Evolutionary conservation across 2,113 vertebrate species (phyloP).

Genomic region (Erpornis zantholeuca): DNA sequence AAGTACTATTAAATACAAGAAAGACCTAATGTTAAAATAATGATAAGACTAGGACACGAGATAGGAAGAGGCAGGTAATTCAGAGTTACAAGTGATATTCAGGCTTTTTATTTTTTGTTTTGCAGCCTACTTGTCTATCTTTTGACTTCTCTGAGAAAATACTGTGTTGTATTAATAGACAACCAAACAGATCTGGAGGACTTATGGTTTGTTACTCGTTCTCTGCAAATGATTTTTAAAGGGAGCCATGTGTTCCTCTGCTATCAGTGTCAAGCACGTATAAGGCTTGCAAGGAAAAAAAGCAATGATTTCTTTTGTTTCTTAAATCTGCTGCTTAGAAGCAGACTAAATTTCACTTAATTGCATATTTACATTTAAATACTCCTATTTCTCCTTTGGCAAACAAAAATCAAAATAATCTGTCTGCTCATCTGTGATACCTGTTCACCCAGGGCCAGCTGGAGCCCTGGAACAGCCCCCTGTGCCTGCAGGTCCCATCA

Average conservation of each 20-base stretch:
- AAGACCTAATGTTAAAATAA: constrained; percentile 44
- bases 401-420: not conserved
- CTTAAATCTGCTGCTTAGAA: constrained; percentile 20
- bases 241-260: not conserved
- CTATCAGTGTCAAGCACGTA: not conserved
- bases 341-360: constrained; percentile 3
- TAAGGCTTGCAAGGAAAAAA: not conserved
- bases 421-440: not conserved
- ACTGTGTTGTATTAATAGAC: not conserved
- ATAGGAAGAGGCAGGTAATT: constrained; percentile 16
- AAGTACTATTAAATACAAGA: constrained; percentile 31
- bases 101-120: not conserved
- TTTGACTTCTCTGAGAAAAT: constrained; percentile 12
- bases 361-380: constrained; percentile 33
- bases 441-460: not conserved
- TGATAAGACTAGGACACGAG: constrained; percentile 30
- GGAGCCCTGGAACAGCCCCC: not conserved
- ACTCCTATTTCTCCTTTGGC: not conserved
- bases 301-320: constrained; percentile 14
- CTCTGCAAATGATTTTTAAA: constrained; percentile 15
- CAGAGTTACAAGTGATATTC: constrained; percentile 13
- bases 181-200: not conserved
- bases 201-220: not conserved
- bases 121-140: constrained; percentile 2
- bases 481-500: not conserved